Evolutionary conservation across 2,797 vertebrate species (phyloP).

Genomic region (Cossypha niveicapilla): DNA sequence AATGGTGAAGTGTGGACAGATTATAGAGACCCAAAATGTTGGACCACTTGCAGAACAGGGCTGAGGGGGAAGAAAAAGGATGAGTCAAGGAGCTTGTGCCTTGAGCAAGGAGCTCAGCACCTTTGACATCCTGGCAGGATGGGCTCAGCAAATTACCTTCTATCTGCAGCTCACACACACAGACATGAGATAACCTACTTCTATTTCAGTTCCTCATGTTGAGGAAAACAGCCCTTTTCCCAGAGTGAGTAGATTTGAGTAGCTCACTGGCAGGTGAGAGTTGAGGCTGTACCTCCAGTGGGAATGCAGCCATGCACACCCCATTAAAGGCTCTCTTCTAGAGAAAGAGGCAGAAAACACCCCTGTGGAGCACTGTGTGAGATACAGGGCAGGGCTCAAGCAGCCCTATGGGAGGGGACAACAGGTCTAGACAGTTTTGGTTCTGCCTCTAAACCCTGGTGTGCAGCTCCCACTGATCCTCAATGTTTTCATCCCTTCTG

Average conservation of each 20-base stretch:
- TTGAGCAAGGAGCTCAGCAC: neutral
- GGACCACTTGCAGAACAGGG: neutral
- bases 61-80: neutral
- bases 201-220: neutral
- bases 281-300: neutral
- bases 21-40: neutral
- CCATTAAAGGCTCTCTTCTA: neutral
- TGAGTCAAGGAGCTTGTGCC: neutral
- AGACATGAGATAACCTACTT: neutral
- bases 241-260: neutral
- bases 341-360: neutral
- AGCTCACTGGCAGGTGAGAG: neutral
- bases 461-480: neutral
- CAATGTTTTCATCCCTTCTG: neutral
- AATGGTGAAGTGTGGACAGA: neutral
- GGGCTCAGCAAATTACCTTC: neutral
- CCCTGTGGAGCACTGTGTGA: neutral
- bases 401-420: neutral
- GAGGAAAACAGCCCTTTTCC: neutral
- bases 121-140: neutral
- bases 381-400: fast-evolving
- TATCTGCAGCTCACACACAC: neutral
- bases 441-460: neutral
- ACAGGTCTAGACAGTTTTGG: neutral
- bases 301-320: neutral